Base-by-base conservation (phyloP, 2,113 vertebrate genomes). In the Neolamprologus variostigma region DNA sequence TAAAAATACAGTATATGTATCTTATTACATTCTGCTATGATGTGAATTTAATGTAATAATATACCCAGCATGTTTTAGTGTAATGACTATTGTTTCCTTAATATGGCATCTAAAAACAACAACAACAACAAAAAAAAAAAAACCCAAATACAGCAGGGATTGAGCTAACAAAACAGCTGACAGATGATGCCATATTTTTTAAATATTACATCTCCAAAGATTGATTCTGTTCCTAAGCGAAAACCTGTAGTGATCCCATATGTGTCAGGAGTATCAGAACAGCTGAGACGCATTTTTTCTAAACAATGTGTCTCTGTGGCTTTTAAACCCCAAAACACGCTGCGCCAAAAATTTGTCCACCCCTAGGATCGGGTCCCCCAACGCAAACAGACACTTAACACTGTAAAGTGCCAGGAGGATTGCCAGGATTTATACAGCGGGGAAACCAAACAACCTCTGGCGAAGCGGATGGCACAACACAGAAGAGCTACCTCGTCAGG, bases 291-390 rank as follows among this genome's bases (percentile, higher is more conserved):
- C 14, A 61, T 61, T 61, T 61, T 61, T 61, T 61, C 1, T 0
- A 61, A 61, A 31, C 8, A 61, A 0, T 1, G 2, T 0, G 57
- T 61, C 14, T 61, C 26, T 61, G 57, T 61, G 26, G 57, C 2
- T 31, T 61, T 61, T 31, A 61, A 61, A 31, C 57, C 14, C 8
- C 26, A 61, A 31, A 61, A 61, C 14, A 61, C 0, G 5, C 26
- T 31, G 57, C 1, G 14, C 8, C 14, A 17, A 61, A 31, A 31
- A 0, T 6, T 10, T 1, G 1, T 61, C 2, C 57, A 61, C 57
- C 57, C 57, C 26, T 3, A 61, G 1, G 1, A 61, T 59, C 2
- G 8, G 57, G 57, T 61, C 26, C 2, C 57, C 8, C 57, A 1
- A 61, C 8, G 0, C 54, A 55, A 55, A 26, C 54, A 55, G 53